Base-by-base conservation (phyloP, 2,888 invertebrate genomes). In the Cylindroiulus punctatus region DNA sequence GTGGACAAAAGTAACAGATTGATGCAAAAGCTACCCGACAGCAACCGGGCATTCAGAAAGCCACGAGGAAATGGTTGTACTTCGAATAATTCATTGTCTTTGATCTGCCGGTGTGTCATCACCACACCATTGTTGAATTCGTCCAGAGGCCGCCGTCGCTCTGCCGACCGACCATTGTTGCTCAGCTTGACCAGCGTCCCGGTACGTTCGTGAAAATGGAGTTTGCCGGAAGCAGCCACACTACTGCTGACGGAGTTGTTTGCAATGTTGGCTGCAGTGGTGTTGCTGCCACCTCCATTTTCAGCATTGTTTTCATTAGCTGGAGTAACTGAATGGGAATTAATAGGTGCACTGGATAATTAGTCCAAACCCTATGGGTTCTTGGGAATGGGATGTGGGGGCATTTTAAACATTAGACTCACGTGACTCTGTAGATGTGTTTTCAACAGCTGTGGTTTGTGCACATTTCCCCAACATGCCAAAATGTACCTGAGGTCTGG, bases 91-190 rank as follows among this genome's bases (percentile, higher is more conserved):
- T 98, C 98, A 89, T 96, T 95, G 90, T 97, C 96, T 87, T 93
- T 93, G 4, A 98, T 92, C 0, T 96, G 95, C 76, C 98, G 93
- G 90, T 97, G 96, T 1, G 97, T 98, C 96, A 98, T 97, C 0
- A 98, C 97, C 2, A 98, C 97, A 0, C 97, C 98, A 91, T 98
- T 97, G 91, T 98, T 98, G 91, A 98, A 98, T 91, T 98, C 98
- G 90, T 97, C 97, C 8, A 96, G 91, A 0, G 98, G 97, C 87
- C 97, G 93, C 86, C 96, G 93, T 87, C 98, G 93, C 90, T 97
- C 96, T 0, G 97, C 97, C 5, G 96, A 95, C 88, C 97, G 89
- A 17, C 95, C 91, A 89, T 95, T 95, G 88, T 94, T 94, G 0
- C 96, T 94, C 36, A 98, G 92, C 90, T 96, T 97, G 0, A 98